Evolutionary conservation across 1,140 invertebrate genomes (phyloP), one percentile per base, ranked within the genome.

Genomic region (Babylonia areolata): DNA sequence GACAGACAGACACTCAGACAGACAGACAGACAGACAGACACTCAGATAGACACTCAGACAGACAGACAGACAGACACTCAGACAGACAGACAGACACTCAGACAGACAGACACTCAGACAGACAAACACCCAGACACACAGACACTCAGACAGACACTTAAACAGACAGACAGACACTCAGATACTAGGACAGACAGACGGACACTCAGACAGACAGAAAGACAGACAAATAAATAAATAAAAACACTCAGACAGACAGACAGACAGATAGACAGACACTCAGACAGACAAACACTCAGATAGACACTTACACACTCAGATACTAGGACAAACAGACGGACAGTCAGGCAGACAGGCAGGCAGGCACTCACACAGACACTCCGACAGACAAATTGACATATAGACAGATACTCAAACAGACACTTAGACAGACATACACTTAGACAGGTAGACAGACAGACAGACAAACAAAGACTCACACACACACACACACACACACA

Each of bases 331-430:
- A 9, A 79, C 77, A 79, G 11, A 79, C 46, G 51, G 40, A 81
- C 39, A 81, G 40, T 51, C 46, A 81, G n/a, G n/a, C n/a, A n/a
- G n/a, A n/a, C n/a, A n/a, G n/a, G n/a, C n/a, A n/a, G n/a, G n/a
- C 88, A 90, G 40, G 80, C 91, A 46, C 42, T 46, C 5, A 0
- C 31, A 33, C 11, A 35, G 11, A 64, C 2, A 20, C 28, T 23
- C 20, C 46, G 17, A 51, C 17, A 20, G 17, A 81, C 20, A 51
- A 0, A 46, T 3, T 3, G 20, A 20, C 28, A 51, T 0, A 81
- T 17, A 35, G 6, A 46, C 5, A 46, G 5, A 51, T n/a, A n/a
- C n/a, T n/a, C 17, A 5, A 28, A 51, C 15, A 51, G 11, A 46
- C 40, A 51, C 39, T 23, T 17, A 51, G 0, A 31, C 23, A 81